Evolutionary conservation across 2,888 invertebrate genomes (phyloP), one percentile per base, ranked within the genome.

Genomic region (Orthosia gracilis): DNA sequence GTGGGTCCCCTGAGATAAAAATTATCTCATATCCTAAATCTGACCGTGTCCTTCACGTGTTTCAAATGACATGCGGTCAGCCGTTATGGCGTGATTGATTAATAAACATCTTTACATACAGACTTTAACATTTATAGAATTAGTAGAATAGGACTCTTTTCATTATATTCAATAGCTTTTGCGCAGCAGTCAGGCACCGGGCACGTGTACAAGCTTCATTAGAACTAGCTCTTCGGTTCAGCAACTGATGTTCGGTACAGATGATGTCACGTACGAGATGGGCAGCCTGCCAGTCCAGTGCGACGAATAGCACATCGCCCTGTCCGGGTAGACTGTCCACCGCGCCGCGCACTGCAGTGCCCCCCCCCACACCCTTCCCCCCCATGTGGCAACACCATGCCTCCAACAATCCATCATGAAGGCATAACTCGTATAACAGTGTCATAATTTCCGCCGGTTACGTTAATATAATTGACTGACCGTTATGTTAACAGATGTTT

Each of bases 261-360:
- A 17, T 54, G 82, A 63, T 50, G 23, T 61, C 68, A 67, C 84
- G 70, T 65, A 85, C 85, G 83, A 88, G 90, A 90, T 85, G 90
- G 90, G 90, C 93, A 87, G 92, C 85, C 93, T 95, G 85, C 83
- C 91, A 90, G 91, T 87, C 73, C 90, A 92, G 93, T 91, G 90
- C 94, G 94, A 92, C 88, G 73, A 63, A 54, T 80, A 74, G 66
- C 77, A 92, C 83, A 87, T 91, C 94, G 94, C 94, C 94, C 95
- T 95, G 95, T 95, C 94, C 94, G 94, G 94, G 94, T 95, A 95
- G 95, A 95, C 95, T 95, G 95, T 94, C 91, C 92, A 85, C 89
- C 91, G 87, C 91, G 85, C 57, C 52, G 40, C 68, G 58, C 12
- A 23, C 11, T 31, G 12, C 45, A n/a, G 17, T 5, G 3, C n/a